Conservation (phyloP, 2,888 invertebrate genomes). For the Cotesia congregata region DNA sequence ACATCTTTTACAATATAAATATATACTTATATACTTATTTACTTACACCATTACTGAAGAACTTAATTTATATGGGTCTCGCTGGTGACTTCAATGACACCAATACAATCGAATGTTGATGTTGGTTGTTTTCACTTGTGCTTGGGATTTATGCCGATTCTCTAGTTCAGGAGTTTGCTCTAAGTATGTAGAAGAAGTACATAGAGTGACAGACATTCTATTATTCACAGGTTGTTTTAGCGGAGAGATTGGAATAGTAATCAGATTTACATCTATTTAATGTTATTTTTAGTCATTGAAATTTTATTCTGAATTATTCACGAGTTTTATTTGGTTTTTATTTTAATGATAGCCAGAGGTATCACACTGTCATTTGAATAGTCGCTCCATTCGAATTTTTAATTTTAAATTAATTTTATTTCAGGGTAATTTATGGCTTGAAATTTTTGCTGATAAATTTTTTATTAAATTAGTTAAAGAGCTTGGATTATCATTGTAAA, state of each 20-base stretch:
- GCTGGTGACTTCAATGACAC: background rate
- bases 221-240: background rate
- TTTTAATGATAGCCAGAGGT: too few species aligned
- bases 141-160: background rate
- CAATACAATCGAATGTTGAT: background rate
- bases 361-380: too few species aligned
- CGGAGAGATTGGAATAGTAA: background rate
- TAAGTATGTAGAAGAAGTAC: too few species aligned
- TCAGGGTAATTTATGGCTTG: too few species aligned
- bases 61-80: background rate
- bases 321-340: too few species aligned
- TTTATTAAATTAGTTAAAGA: too few species aligned
- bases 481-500: too few species aligned
- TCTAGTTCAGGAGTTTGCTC: background rate
- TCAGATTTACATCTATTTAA: background rate
- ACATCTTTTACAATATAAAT: conserved; percentile 14
- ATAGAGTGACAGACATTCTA: background rate
- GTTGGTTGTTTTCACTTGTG: background rate
- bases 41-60: background rate
- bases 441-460: too few species aligned
- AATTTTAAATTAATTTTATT: too few species aligned
- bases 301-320: background rate
- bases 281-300: background rate
- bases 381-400: too few species aligned
- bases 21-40: background rate